These are phyloP conservation scores for Himalopsyche japonica DNA, from an alignment of 2,888 invertebrate species.

Conservation along the genomic window DNA sequence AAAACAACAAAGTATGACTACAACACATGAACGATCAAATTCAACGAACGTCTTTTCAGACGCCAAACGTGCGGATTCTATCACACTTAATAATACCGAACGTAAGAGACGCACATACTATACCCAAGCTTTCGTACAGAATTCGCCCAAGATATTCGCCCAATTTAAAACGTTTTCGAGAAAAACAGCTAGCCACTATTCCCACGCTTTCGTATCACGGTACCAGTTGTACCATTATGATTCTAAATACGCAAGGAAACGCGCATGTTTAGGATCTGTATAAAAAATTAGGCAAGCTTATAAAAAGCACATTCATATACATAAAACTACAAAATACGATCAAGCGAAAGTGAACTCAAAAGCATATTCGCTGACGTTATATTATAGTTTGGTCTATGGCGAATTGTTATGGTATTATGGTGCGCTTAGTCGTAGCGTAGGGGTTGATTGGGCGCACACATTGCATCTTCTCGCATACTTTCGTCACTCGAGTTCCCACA, in stretches of 20 bases:
- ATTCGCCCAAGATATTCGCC: background rate
- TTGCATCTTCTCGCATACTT: constrained; percentile 26
- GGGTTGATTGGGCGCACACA: constrained; percentile 25
- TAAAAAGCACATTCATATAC: background rate
- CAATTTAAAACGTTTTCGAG: background rate
- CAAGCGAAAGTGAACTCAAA: background rate
- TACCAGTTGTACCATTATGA: constrained; percentile 33
- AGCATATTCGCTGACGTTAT: background rate
- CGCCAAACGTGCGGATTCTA: background rate
- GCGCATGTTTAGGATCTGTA: constrained; percentile 27
- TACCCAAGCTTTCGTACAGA: background rate
- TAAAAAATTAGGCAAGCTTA: constrained; percentile 16
- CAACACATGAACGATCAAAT: background rate
- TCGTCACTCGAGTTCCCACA: constrained; percentile 29
- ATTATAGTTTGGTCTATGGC: background rate
- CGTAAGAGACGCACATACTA: background rate
- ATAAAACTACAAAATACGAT: background rate
- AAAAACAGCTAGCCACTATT: constrained; percentile 27
- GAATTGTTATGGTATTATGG: background rate
- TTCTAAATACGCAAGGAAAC: constrained; percentile 35
- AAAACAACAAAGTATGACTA: background rate
- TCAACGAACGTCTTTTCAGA: background rate
- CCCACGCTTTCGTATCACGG: constrained; percentile 35
- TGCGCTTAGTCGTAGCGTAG: background rate
- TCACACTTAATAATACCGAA: background rate